Conservation (phyloP, 1,140 invertebrate species). For the Lineus longissimus region DNA sequence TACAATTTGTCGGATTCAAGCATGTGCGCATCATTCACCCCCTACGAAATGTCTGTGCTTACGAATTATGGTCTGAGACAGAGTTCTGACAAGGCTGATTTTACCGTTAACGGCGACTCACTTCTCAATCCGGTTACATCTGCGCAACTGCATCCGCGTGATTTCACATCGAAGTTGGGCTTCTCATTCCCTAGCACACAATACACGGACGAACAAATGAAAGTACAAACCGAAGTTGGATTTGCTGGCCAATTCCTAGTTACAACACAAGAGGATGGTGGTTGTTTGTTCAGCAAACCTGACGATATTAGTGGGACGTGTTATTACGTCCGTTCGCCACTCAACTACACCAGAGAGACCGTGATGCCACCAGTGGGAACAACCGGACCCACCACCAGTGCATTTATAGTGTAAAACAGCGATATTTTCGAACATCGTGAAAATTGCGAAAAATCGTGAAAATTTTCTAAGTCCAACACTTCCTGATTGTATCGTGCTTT, state of each 20-base stretch:
- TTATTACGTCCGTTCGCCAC: constrained; percentile 5
- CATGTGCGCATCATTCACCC: background rate
- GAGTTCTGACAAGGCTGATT: background rate
- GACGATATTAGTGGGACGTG: background rate
- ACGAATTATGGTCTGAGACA: constrained; percentile 2
- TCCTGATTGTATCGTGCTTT: background rate
- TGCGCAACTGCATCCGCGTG: constrained; percentile 7
- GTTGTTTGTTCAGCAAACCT: constrained; percentile 7
- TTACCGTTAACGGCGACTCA: background rate
- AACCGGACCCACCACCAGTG: background rate
- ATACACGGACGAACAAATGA: constrained; percentile 1
- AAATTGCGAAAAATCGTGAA: background rate
- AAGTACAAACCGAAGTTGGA: constrained; percentile 2
- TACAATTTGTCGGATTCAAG: constrained; percentile 4
- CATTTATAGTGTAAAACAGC: constrained; percentile 1
- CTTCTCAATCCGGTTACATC: constrained; percentile 1
- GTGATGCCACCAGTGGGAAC: constrained; percentile 7
- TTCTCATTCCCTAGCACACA: constrained; percentile 3
- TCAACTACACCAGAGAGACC: constrained; percentile 5
- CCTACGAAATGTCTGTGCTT: constrained; percentile 4
- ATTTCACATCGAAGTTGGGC: constrained; percentile 4
- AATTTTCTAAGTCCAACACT: constrained; percentile 2
- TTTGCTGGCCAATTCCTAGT: constrained; percentile 1
- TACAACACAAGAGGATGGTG: constrained; percentile 7
- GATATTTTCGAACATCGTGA: background rate